A percentile compares a stretch with the other conserved stretches of the same genome.
Conservation (phyloP, 2,113 vertebrate genomes). For the Ginglymostoma cirratum region DNA sequence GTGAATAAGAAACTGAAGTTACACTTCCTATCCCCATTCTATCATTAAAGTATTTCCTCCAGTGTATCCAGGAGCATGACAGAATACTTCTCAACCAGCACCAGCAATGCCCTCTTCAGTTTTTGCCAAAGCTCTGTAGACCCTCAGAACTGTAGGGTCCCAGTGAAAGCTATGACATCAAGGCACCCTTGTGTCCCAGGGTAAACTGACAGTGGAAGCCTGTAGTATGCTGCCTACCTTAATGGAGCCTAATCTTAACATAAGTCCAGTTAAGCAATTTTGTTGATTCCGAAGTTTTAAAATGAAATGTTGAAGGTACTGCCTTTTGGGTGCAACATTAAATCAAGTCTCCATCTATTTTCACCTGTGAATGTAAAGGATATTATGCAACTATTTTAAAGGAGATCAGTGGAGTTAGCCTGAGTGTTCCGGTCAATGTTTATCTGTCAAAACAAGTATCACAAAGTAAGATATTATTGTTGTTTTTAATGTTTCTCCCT, state of each 20-base stretch:
- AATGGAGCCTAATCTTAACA: no score
- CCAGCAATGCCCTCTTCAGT: no score
- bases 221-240: no score
- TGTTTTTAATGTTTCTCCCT: not conserved
- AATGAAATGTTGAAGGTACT: no score
- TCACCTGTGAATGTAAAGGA: no score
- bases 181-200: not conserved
- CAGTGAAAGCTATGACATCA: no score
- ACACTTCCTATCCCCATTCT: not conserved
- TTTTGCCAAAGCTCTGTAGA: not conserved
- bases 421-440: not conserved
- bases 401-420: no score
- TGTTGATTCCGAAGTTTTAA: not conserved
- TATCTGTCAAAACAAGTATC: not conserved
- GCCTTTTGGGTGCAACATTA: no score
- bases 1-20: not conserved
- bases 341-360: no score
- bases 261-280: no score
- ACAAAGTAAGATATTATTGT: not conserved
- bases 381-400: no score
- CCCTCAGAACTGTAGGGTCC: not conserved
- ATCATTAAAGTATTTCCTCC: not conserved
- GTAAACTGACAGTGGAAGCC: not conserved
- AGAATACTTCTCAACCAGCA: not conserved
- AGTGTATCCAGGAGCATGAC: not conserved